A percentile compares a stretch with the other conserved stretches of the same genome.
These are phyloP conservation scores for Lochmaea crataegi DNA, from an alignment of 2,888 invertebrate species.

Conservation along the genomic window DNA sequence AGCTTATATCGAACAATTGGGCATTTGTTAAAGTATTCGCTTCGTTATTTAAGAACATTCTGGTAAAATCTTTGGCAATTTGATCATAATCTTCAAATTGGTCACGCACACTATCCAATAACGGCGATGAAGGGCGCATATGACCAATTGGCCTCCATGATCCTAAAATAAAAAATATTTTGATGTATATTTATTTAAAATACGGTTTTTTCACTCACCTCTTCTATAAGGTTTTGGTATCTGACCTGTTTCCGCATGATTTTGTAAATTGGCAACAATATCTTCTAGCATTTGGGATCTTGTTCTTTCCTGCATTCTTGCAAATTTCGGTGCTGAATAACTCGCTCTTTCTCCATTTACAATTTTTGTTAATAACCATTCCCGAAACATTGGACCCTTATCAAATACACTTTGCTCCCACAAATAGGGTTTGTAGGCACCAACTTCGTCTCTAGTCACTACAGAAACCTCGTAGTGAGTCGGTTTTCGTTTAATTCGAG, in stretches of 20 bases:
- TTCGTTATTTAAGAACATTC: conserved; percentile 87
- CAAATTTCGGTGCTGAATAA: conserved; percentile 94
- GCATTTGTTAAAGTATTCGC: conserved; percentile 82
- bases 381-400: conserved; percentile 94
- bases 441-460: conserved; percentile 93
- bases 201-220: conserved; percentile 65
- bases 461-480: conserved; percentile 93
- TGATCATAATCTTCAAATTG: conserved; percentile 96
- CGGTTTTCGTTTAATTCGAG: conserved; percentile 86
- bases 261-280: conserved; percentile 91
- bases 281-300: conserved; percentile 95
- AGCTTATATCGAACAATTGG: conserved; percentile 89
- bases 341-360: conserved; percentile 94
- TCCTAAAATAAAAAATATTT: conserved; percentile 65
- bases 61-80: conserved; percentile 90
- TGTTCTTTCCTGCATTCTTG: conserved; percentile 93
- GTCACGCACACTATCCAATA: conserved; percentile 91
- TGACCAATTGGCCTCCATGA: conserved; percentile 96
- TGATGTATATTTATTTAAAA: no score
- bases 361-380: conserved; percentile 93
- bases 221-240: conserved; percentile 94
- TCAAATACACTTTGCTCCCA: conserved; percentile 96
- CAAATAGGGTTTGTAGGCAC: conserved; percentile 94
- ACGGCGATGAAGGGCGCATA: conserved; percentile 92
- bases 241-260: conserved; percentile 95